A percentile compares a stretch with the other conserved stretches of the same genome.
These are phyloP conservation scores for Drosophila lowei DNA, from an alignment of 1,140 invertebrate genomes.

Conservation along the genomic window DNA sequence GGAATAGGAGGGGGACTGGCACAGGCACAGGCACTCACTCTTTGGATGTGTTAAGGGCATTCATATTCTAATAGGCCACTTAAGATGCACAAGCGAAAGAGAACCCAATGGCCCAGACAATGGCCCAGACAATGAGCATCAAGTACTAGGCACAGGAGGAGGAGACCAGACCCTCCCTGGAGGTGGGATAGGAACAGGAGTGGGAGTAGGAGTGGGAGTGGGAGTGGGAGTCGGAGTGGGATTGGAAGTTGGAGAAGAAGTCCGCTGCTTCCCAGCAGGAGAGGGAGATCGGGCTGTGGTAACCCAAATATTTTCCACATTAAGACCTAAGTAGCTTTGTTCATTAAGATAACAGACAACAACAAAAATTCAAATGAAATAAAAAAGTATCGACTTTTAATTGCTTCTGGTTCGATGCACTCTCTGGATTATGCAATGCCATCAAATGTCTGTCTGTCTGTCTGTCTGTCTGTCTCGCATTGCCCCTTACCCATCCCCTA, in stretches of 20 bases:
- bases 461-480: background rate
- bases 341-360: conserved; percentile 59
- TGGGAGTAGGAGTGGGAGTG: background rate
- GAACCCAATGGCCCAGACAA: background rate
- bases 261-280: too few species aligned
- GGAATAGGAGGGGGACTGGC: background rate
- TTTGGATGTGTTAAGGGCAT: conserved; percentile 27
- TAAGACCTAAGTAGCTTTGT: conserved; percentile 68
- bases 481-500: conserved; percentile 9
- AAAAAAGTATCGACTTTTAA: conserved; percentile 49
- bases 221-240: too few species aligned
- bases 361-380: conserved; percentile 10
- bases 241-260: too few species aligned
- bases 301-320: conserved; percentile 66
- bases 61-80: conserved; percentile 72
- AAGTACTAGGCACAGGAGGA: conserved; percentile 28
- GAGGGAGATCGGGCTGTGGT: background rate
- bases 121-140: too few species aligned
- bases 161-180: conserved; percentile 5
- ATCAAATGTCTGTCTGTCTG: conserved; percentile 13
- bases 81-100: conserved; percentile 53
- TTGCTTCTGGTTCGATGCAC: conserved; percentile 23
- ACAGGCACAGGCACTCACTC: too few species aligned
- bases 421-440: conserved; percentile 58
- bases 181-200: conserved; percentile 35